Base-by-base conservation (phyloP, 1,140 invertebrate species). In the Berghia stephanieae region DNA sequence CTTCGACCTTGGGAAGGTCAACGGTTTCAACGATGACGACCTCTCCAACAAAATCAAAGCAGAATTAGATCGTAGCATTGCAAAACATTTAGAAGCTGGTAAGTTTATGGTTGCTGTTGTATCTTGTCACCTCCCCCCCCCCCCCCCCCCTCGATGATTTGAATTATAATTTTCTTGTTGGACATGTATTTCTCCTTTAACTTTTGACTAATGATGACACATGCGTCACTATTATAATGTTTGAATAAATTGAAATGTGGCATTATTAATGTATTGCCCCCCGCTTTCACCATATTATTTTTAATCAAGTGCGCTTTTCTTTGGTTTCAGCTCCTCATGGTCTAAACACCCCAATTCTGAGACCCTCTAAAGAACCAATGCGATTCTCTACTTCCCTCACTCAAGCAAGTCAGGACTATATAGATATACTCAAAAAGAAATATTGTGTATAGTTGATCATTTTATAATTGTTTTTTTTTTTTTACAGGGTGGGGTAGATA, bases 41-140 rank as follows among this genome's bases (percentile, higher is more conserved):
- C 79, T 88, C 3, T 83, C 81, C 70, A 83, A 80, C 67, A 84
- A 83, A 81, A 77, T 88, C 16, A 79, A 76, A 42, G 82, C 82
- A 24, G 85, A 88, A 77, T 78, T 88, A 24, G 84, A 88, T 60
- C 76, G 83, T 21, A 87, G 86, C 75, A 88, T 88, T 49, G 85
- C 85, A 18, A 86, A 85, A 82, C 86, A 88, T 78, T 80, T 88
- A 77, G 86, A 88, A 81, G 85, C 86, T 71, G 85, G 86, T 88
- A 78, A 71, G 81, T 57, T n/a, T n/a, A 60, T n/a, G n/a, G n/a
- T n/a, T n/a, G n/a, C n/a, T n/a, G n/a, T n/a, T n/a, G n/a, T n/a
- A n/a, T n/a, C n/a, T n/a, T n/a, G n/a, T n/a, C n/a, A n/a, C n/a
- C n/a, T n/a, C n/a, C n/a, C n/a, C n/a, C n/a, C n/a, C n/a, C n/a